phyloP scores from a whole-genome alignment of 2,797 vertebrate genomes.

The Acanthornis magna region DNA sequence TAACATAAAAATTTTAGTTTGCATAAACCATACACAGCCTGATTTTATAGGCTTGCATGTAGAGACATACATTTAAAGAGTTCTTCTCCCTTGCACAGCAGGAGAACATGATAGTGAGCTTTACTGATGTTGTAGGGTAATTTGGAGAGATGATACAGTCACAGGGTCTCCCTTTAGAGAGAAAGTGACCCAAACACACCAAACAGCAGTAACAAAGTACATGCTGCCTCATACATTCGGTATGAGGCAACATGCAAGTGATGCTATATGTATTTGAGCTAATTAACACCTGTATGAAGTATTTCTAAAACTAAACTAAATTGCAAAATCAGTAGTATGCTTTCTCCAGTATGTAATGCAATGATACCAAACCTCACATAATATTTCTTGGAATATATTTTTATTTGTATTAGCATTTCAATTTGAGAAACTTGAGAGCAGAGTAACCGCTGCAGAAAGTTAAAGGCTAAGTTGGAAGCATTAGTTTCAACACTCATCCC shows the following conservation, averaged over 20 bases:
- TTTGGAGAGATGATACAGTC: background rate
- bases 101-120: background rate
- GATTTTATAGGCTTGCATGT: background rate
- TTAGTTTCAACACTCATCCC: background rate
- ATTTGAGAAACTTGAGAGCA: background rate
- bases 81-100: background rate
- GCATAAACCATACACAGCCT: background rate
- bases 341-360: background rate
- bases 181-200: background rate
- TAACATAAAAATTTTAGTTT: background rate
- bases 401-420: background rate
- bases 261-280: background rate
- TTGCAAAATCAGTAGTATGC: background rate
- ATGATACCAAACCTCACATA: background rate
- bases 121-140: background rate
- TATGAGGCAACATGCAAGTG: background rate
- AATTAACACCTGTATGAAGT: background rate
- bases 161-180: background rate
- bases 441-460: background rate
- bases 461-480: background rate
- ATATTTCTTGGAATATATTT: background rate
- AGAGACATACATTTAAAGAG: background rate
- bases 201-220: background rate
- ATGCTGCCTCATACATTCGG: background rate
- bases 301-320: background rate